Evolutionary conservation across 35 echinoderm and acorn worm species (phyloP).

Genomic region (Chiridota heheva): DNA sequence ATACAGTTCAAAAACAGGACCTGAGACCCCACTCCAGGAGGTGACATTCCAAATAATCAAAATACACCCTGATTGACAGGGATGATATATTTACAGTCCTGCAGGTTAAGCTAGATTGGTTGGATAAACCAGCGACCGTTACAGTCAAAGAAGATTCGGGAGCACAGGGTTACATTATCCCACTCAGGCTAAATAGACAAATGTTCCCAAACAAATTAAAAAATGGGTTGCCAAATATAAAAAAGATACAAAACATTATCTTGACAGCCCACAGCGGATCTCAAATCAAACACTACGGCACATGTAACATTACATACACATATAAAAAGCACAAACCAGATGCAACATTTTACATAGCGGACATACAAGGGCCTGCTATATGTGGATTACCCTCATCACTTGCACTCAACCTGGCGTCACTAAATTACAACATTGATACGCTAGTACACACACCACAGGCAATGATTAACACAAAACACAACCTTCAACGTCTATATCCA

Average conservation of each 20-base stretch:
- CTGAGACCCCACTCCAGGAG: too few species aligned
- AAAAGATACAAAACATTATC: background rate
- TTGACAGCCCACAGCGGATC: background rate
- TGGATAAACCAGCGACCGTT: constrained; percentile 25
- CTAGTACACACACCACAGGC: background rate
- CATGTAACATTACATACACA: background rate
- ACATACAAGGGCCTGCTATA: constrained; percentile 43
- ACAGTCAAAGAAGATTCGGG: constrained; percentile 50
- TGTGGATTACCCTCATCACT: constrained; percentile 34
- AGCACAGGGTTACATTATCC: background rate
- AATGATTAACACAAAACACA: constrained; percentile 3
- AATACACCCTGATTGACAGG: background rate
- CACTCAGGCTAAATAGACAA: background rate
- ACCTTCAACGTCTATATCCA: constrained; percentile 35
- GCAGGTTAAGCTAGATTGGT: too few species aligned
- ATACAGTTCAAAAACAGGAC: too few species aligned
- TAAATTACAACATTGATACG: constrained; percentile 10
- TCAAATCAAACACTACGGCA: constrained; percentile 28
- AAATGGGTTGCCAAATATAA: background rate
- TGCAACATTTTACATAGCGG: constrained; percentile 45
- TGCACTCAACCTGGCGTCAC: constrained; percentile 1
- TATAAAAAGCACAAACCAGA: background rate
- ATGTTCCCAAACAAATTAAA: background rate
- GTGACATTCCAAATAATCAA: too few species aligned
- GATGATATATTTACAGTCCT: too few species aligned